phyloP scores from a whole-genome alignment of 1,140 invertebrate species.

The Drosophila bocki region DNA sequence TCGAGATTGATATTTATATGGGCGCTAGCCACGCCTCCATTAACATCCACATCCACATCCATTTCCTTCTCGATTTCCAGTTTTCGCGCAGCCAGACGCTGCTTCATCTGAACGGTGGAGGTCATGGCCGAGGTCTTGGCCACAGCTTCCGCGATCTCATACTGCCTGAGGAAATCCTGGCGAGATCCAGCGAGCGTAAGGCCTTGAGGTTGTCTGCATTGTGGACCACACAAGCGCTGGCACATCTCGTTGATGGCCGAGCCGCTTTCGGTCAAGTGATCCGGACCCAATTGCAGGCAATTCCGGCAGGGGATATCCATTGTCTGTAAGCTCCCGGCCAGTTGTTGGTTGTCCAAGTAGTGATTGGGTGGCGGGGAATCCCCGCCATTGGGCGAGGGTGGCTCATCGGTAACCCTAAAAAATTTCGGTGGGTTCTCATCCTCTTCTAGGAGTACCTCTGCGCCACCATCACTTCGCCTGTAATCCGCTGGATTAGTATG shows the following conservation, averaged over 20 bases:
- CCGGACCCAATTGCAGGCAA: conserved; percentile 49
- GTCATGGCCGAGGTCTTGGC: conserved; percentile 87
- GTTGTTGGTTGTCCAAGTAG: conserved; percentile 11
- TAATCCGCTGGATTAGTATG: conserved; percentile 25
- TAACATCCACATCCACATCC: conserved; percentile 74
- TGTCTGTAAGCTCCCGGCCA: conserved; percentile 37
- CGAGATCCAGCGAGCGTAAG: conserved; percentile 68
- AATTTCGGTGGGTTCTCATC: conserved; percentile 67
- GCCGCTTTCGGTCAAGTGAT: conserved; percentile 20
- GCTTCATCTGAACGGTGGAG: conserved; percentile 86
- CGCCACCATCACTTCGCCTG: conserved; percentile 11
- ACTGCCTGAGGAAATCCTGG: conserved; percentile 85
- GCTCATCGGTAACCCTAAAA: conserved; percentile 57
- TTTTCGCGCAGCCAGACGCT: conserved; percentile 86
- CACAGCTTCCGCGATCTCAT: conserved; percentile 87
- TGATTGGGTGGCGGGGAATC: conserved; percentile 20
- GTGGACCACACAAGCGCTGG: conserved; percentile 64
- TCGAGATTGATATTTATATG: conserved; percentile 33
- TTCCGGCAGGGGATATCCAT: conserved; percentile 59
- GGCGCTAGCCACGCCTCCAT: conserved; percentile 63
- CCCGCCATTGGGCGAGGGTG: conserved; percentile 48
- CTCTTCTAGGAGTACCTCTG: conserved; percentile 31
- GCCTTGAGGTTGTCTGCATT: conserved; percentile 63
- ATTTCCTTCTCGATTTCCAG: conserved; percentile 85
- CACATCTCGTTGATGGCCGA: conserved; percentile 78